phyloP scores from a whole-genome alignment of 2,797 vertebrate species.

The Erithacus rubecula region DNA sequence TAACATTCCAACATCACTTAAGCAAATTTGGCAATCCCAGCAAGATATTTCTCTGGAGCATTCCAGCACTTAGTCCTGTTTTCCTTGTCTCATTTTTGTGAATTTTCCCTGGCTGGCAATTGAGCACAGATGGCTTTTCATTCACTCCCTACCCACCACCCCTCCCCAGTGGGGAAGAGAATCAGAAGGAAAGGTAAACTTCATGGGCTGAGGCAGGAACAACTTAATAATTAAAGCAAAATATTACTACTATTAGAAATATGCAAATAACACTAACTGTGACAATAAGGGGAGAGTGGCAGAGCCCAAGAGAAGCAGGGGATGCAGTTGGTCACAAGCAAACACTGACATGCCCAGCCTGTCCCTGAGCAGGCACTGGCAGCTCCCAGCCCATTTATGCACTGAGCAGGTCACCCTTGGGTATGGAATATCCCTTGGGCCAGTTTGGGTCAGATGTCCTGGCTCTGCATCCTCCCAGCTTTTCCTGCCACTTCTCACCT shows the following conservation, averaged over 20 bases:
- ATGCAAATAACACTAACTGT: no score
- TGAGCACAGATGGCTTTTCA: fast-evolving
- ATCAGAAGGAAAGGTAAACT: neutral
- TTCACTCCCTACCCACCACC: neutral
- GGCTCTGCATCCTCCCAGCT: neutral
- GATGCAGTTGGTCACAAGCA: fast-evolving
- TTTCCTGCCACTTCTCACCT: neutral
- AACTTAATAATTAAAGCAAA: no score
- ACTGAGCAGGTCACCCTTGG: neutral
- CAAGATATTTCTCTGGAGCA: neutral
- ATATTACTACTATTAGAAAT: no score
- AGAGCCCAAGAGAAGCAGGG: neutral
- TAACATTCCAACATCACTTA: neutral
- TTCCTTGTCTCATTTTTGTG: neutral
- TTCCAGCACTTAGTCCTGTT: neutral
- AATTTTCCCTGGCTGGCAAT: neutral
- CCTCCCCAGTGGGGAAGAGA: neutral
- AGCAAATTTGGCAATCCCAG: neutral
- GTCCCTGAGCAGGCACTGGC: fast-evolving
- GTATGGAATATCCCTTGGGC: neutral
- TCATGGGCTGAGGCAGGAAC: no score
- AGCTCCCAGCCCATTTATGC: neutral
- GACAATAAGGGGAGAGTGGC: no score
- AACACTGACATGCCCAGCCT: neutral
- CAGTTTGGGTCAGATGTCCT: neutral